phyloP scores from a whole-genome alignment of 1,140 invertebrate genomes.

The Lithobius niger region DNA sequence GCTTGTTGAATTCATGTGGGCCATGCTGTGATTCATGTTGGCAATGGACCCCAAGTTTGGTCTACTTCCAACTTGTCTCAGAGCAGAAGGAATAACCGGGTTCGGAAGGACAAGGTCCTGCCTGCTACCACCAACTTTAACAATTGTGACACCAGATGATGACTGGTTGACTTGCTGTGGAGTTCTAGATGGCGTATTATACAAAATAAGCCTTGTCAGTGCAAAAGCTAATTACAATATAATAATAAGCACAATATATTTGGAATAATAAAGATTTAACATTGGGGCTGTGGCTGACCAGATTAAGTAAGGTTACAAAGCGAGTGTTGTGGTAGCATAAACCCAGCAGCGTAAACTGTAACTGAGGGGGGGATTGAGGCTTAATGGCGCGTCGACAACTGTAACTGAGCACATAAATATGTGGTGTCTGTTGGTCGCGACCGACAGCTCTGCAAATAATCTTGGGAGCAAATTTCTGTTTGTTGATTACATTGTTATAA shows the following conservation, averaged over 20 bases:
- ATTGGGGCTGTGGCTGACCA: too few species aligned
- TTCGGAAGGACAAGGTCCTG: constrained; percentile 17
- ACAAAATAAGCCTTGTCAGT: constrained; percentile 2
- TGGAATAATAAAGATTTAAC: not conserved
- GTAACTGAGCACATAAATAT: too few species aligned
- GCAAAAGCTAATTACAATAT: not conserved
- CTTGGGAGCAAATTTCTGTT: too few species aligned
- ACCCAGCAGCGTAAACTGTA: too few species aligned
- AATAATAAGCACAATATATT: not conserved
- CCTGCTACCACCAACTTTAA: constrained; percentile 47
- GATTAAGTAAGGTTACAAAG: too few species aligned
- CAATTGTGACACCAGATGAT: constrained; percentile 55
- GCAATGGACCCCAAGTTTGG: not conserved
- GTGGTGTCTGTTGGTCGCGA: too few species aligned
- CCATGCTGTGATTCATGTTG: constrained; percentile 2
- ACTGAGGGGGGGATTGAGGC: too few species aligned
- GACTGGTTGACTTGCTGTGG: constrained; percentile 41
- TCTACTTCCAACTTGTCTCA: not conserved
- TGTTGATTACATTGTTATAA: too few species aligned
- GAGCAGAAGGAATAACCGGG: not conserved
- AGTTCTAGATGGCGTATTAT: constrained; percentile 32
- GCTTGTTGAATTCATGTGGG: constrained; percentile 18
- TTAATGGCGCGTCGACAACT: too few species aligned
- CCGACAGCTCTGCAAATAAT: too few species aligned
- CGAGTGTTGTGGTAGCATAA: too few species aligned